phyloP scores from a whole-genome alignment of 2,888 invertebrate species.

The Allacma fusca region DNA sequence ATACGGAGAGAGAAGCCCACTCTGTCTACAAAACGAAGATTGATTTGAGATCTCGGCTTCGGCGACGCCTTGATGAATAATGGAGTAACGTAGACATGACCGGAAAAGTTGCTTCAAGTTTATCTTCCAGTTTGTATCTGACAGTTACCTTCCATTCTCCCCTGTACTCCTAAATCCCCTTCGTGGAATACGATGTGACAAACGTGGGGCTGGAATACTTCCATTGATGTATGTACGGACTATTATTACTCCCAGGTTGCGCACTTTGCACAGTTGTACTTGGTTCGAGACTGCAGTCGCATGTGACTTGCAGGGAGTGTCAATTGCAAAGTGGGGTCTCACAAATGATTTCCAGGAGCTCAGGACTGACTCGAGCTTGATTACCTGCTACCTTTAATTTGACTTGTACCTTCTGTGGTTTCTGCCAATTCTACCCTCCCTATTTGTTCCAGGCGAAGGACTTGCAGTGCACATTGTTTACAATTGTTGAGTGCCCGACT shows the following conservation, averaged over 20 bases:
- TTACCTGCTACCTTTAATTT: no score
- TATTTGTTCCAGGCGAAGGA: conserved; percentile 66
- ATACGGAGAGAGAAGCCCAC: not conserved
- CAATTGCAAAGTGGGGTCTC: no score
- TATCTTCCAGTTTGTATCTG: conserved; percentile 16
- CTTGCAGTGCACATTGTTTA: conserved; percentile 71
- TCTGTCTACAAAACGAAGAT: conserved; percentile 28
- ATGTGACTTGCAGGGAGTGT: no score
- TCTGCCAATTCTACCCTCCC: not conserved
- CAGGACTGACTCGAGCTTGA: no score
- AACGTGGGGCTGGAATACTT: not conserved
- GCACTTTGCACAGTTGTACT: no score
- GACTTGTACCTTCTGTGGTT: not conserved
- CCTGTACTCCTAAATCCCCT: not conserved
- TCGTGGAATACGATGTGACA: conserved; percentile 11
- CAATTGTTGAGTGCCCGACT: conserved; percentile 71
- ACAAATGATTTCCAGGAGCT: no score
- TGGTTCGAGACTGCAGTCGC: no score
- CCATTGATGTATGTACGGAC: no score
- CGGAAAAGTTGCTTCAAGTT: conserved; percentile 27
- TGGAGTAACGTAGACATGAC: conserved; percentile 43
- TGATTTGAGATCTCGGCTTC: conserved; percentile 30
- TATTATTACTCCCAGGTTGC: no score
- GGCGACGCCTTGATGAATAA: conserved; percentile 41
- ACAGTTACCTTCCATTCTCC: conserved; percentile 8